Base-by-base conservation (phyloP, 2,797 vertebrate species). In the Acanthopagrus latus region DNA sequence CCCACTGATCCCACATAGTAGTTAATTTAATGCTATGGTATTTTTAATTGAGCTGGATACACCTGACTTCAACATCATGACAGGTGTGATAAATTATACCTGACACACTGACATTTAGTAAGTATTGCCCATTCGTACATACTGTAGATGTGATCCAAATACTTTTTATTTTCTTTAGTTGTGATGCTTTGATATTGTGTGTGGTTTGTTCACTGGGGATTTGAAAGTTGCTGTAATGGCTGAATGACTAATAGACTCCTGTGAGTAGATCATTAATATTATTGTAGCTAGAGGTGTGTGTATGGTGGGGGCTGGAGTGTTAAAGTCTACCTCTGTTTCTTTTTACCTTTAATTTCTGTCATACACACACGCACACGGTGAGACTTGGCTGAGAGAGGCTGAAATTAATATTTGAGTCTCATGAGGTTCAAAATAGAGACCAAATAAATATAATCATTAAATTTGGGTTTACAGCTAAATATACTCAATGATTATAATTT, bases 191-290 rank as follows among this genome's bases (percentile, higher is more conserved):
- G 23, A 62, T 83, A 50, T 77, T 71, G n/a, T 68, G 57, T 73
- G n/a, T 55, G 52, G 63, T 50, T 67, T 73, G 47, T 74, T 58
- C 64, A 69, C 54, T 51, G 55, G 74, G 67, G 64, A 64, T 62
- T 69, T 86, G 21, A 72, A 87, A 77, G 76, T 85, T 84, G 70
- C 78, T 77, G 69, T 81, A 82, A 76, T 81, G 76, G 71, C 73
- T 80, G 64, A 71, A 48, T 81, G 71, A 85, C 56, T 74, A 77
- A 81, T 80, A 58, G 73, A 48, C 47, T 83, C 56, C 64, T 78
- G 58, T 77, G 68, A 88, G 67, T 77, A 68, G 72, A 78, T 90
- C 83, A 84, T 90, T 89, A 87, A 87, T 90, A 85, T 76, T 80
- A 74, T 74, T 80, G 67, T 76, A 56, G 82, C 70, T 70, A 66